phyloP scores from a whole-genome alignment of 1,140 invertebrate genomes.

The Zaprionus vittiger region DNA sequence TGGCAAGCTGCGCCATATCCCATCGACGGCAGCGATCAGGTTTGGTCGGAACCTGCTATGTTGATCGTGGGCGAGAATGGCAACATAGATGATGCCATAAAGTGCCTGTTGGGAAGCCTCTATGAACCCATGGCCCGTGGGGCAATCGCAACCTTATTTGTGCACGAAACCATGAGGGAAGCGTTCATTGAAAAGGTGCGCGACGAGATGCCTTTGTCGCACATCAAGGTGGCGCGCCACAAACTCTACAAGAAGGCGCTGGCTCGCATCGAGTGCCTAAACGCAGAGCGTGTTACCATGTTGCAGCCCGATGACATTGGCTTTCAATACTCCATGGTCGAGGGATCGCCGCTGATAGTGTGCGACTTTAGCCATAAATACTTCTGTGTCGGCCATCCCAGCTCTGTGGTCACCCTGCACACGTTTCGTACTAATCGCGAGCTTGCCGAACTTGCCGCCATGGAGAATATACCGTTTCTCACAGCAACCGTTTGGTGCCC shows the following conservation, averaged over 20 bases:
- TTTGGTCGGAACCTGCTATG: constrained; percentile 53
- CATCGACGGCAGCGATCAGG: constrained; percentile 51
- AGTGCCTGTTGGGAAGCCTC: constrained; percentile 33
- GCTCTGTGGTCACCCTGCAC: constrained; percentile 56
- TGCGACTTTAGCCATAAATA: constrained; percentile 62
- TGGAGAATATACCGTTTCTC: constrained; percentile 39
- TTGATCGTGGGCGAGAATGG: constrained; percentile 38
- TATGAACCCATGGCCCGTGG: constrained; percentile 38
- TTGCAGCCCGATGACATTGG: constrained; percentile 43
- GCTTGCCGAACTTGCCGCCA: constrained; percentile 25
- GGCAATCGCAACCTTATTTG: constrained; percentile 49
- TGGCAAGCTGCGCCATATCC: constrained; percentile 56
- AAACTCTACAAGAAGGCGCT: constrained; percentile 23
- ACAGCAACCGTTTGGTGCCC: constrained; percentile 53
- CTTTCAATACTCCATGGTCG: constrained; percentile 38
- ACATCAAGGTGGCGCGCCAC: constrained; percentile 46
- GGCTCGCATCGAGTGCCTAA: constrained; percentile 37
- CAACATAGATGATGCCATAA: constrained; percentile 39
- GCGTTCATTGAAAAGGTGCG: constrained; percentile 37
- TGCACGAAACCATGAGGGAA: constrained; percentile 61
- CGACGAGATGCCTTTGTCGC: constrained; percentile 34
- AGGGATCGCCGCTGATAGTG: constrained; percentile 47
- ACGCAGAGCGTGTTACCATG: constrained; percentile 44
- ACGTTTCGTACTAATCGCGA: constrained; percentile 54
- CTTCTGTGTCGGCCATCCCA: constrained; percentile 50